Evolutionary conservation across 23 tunicate species (phyloP).

Genomic region (Trididemnum miniatum): DNA sequence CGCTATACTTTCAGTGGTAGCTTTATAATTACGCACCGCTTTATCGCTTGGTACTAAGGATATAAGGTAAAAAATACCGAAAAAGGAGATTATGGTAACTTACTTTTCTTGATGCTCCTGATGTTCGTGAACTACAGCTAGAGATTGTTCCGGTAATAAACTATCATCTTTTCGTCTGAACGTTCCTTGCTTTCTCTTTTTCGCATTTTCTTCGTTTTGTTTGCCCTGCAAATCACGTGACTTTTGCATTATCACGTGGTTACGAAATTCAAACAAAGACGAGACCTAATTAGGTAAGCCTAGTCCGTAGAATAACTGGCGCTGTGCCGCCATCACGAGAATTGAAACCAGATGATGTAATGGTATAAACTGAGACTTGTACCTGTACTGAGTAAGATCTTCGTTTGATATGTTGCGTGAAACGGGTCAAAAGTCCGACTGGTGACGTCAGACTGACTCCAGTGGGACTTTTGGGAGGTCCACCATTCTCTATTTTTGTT

Average conservation of each 20-base stretch:
- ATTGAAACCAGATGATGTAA: too few species aligned
- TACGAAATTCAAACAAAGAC: too few species aligned
- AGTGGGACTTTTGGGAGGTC: conserved; percentile 38
- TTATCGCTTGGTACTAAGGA: too few species aligned
- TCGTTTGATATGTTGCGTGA: conserved; percentile 51
- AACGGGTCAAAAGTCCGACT: conserved; percentile 51
- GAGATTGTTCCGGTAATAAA: background rate
- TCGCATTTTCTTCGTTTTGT: conserved; percentile 23
- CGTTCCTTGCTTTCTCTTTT: conserved; percentile 48
- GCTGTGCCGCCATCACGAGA: too few species aligned
- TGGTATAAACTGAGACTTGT: too few species aligned
- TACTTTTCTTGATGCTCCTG: conserved; percentile 27
- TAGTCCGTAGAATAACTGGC: too few species aligned
- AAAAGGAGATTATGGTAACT: too few species aligned
- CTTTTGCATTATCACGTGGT: too few species aligned
- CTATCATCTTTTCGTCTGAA: conserved; percentile 40
- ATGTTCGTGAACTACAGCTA: background rate
- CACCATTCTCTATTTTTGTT: conserved; percentile 12
- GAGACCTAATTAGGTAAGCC: too few species aligned
- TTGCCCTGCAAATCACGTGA: conserved; percentile 1
- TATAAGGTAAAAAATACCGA: too few species aligned
- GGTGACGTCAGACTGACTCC: conserved; percentile 50
- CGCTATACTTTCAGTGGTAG: too few species aligned
- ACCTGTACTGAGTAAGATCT: conserved; percentile 27
- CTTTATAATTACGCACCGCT: too few species aligned